Percentiles rank a stretch among this genome's conserved stretches.
phyloP scores from a whole-genome alignment of 2,797 vertebrate species.

The Salmo trutta region DNA sequence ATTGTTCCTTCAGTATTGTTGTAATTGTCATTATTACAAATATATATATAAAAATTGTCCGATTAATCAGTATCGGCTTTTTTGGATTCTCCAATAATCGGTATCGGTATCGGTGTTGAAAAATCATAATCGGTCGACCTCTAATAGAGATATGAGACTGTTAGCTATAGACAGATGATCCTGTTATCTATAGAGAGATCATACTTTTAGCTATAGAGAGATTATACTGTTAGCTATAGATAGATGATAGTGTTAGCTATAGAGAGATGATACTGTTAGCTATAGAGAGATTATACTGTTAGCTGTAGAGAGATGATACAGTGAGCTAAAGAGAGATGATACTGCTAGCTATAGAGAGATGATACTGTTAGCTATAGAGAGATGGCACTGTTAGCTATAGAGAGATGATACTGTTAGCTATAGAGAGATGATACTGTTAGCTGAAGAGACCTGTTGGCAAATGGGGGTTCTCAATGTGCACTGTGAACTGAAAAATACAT shows the following conservation, averaged over 20 bases:
- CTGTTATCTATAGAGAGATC: not conserved
- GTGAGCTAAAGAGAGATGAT: not conserved
- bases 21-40: no score
- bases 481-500: not conserved
- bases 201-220: not conserved
- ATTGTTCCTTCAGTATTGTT: no score
- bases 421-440: not conserved
- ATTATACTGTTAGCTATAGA: no score
- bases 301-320: not conserved
- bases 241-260: not conserved
- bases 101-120: no score
- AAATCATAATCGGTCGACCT: no score
- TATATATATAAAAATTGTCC: no score
- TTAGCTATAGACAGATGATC: not conserved
- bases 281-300: not conserved
- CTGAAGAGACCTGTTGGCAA: not conserved
- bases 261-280: not conserved
- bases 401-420: not conserved
- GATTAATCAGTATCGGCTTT: no score
- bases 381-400: no score
- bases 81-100: no score
- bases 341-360: not conserved
- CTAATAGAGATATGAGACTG: not conserved
- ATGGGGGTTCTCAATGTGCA: not conserved
- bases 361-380: not conserved